A percentile compares a stretch with the other conserved stretches of the same genome.
These are phyloP conservation scores for Zoanthus sociatus DNA, from an alignment of 92 coral and sea anemone species.

Conservation along the genomic window DNA sequence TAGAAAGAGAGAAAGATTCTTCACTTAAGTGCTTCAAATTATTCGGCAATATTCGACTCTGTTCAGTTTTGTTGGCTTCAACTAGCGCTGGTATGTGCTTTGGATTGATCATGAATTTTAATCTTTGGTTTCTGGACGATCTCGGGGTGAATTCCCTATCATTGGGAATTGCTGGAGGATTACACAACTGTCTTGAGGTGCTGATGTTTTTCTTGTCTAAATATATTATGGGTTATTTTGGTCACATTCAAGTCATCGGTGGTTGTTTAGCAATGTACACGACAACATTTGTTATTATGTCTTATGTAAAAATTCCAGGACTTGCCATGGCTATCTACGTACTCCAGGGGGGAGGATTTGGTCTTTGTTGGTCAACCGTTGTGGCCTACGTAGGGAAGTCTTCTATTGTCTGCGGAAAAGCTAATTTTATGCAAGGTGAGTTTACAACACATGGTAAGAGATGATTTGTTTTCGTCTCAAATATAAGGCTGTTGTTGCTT, in stretches of 20 bases:
- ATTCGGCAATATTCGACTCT: slow-evolving; percentile 55
- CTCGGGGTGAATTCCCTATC: slow-evolving; percentile 56
- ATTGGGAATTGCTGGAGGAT: slow-evolving; percentile 61
- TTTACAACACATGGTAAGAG: too few relatives aligned
- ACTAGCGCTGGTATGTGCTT: slow-evolving; percentile 58
- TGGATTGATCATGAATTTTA: slow-evolving; percentile 57
- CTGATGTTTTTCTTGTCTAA: slow-evolving; percentile 50
- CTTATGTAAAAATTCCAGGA: neutral
- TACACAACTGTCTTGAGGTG: slow-evolving; percentile 56
- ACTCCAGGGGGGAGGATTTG: slow-evolving; percentile 42
- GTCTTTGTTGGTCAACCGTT: slow-evolving; percentile 39
- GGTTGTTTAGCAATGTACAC: slow-evolving; percentile 40
- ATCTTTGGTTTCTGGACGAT: slow-evolving; percentile 60
- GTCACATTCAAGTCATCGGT: slow-evolving; percentile 49
- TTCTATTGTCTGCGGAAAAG: slow-evolving; percentile 10
- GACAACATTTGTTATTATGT: slow-evolving; percentile 20
- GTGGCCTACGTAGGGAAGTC: slow-evolving; percentile 26
- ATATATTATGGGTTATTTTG: slow-evolving; percentile 46
- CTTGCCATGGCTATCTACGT: slow-evolving; percentile 27
- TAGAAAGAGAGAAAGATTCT: slow-evolving; percentile 38
- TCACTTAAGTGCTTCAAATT: slow-evolving; percentile 44
- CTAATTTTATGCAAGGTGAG: slow-evolving; percentile 45
- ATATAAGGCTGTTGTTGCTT: neutral
- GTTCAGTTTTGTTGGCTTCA: slow-evolving; percentile 56
- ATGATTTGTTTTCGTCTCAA: too few relatives aligned